A percentile compares a stretch with the other conserved stretches of the same genome.
phyloP scores from a whole-genome alignment of 2,113 vertebrate species.

The Tauraco erythrolophus region DNA sequence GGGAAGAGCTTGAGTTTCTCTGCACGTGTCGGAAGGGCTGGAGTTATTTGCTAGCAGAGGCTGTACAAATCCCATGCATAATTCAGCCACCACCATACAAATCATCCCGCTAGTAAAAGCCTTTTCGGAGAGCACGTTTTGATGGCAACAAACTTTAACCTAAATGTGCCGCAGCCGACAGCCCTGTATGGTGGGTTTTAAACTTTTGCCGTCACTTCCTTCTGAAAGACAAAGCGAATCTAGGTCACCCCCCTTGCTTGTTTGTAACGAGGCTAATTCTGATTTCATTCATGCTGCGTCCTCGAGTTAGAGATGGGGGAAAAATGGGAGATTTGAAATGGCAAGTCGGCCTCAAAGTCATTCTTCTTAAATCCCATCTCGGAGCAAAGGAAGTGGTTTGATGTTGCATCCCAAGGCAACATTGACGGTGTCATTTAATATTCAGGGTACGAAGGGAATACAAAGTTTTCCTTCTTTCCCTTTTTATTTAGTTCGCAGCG shows the following conservation, averaged over 20 bases:
- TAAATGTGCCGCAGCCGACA: background rate
- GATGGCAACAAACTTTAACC: slow-evolving; percentile 12
- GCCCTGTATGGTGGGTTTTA: background rate
- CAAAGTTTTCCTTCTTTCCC: slow-evolving; percentile 3
- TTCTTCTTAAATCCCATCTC: background rate
- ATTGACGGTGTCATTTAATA: background rate
- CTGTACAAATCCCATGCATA: slow-evolving; percentile 4
- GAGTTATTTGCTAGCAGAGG: background rate
- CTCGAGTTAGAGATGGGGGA: background rate
- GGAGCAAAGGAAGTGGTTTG: slow-evolving; percentile 4
- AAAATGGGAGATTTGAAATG: background rate
- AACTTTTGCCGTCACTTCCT: slow-evolving; percentile 31
- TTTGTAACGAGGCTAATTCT: background rate
- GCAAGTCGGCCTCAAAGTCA: background rate
- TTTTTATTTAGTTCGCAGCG: background rate
- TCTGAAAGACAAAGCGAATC: slow-evolving; percentile 7
- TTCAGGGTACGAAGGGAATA: background rate
- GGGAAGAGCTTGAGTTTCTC: background rate
- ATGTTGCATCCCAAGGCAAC: background rate
- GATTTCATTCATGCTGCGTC: slow-evolving; percentile 16
- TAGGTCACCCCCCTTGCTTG: slow-evolving; percentile 13
- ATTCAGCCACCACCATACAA: background rate
- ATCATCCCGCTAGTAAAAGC: background rate
- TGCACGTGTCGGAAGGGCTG: rapidly evolving
- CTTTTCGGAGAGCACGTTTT: background rate